phyloP scores from a whole-genome alignment of 2,888 invertebrate genomes.

The Helobdella robusta region DNA sequence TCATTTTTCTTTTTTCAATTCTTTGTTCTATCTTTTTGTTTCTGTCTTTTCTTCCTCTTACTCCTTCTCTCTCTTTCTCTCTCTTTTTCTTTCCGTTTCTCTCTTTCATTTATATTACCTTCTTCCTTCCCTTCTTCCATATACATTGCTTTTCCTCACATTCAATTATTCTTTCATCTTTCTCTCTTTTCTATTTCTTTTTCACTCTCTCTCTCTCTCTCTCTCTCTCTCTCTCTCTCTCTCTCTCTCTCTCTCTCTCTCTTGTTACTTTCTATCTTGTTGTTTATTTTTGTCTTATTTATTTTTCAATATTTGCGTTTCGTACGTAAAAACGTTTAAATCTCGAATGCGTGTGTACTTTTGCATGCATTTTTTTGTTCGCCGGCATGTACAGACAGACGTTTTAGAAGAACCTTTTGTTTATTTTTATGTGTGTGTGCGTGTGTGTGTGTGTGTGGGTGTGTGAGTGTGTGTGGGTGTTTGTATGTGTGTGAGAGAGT shows the following conservation, averaged over 20 bases:
- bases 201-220: conserved; percentile 13
- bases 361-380: no score
- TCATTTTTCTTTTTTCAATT: background rate
- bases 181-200: conserved; percentile 11
- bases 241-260: background rate
- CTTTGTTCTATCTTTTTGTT: background rate
- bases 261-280: no score
- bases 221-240: background rate
- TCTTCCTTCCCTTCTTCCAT: background rate
- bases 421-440: no score
- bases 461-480: no score
- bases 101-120: background rate
- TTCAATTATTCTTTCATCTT: background rate
- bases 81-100: background rate
- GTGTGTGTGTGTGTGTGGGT: no score
- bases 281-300: no score
- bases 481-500: no score
- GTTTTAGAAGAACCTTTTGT: no score
- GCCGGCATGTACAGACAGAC: no score
- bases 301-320: no score
- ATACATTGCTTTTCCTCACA: background rate
- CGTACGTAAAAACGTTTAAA: no score
- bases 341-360: no score
- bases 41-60: background rate
- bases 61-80: background rate